Evolutionary conservation across 2,113 vertebrate species (phyloP).

Genomic region (Ranitomeya imitator): DNA sequence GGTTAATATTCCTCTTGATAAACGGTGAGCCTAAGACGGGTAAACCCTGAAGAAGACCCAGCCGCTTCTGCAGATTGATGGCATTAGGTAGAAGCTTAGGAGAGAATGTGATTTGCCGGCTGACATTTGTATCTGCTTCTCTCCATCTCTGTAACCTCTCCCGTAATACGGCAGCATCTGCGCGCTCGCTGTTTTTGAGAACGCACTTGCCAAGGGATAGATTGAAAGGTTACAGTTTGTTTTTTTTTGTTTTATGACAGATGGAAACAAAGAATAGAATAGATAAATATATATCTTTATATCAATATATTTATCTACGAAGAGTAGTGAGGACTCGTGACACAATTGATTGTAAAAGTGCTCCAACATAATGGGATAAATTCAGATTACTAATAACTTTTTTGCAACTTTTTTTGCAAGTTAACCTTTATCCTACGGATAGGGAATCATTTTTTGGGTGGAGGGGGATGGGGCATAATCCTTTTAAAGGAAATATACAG

Average conservation of each 20-base stretch:
- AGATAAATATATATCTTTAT: no score
- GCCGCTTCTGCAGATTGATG: conserved; percentile 25
- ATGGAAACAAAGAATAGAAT: not conserved
- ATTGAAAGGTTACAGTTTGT: not conserved
- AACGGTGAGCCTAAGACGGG: conserved; percentile 12
- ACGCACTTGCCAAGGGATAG: not conserved
- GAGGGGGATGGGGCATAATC: no score
- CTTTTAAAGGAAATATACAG: no score
- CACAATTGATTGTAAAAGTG: not conserved
- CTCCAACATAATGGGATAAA: no score
- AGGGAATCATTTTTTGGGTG: no score
- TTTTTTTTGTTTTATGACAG: not conserved
- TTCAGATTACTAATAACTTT: no score
- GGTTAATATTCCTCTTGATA: conserved; percentile 23
- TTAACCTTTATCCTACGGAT: no score
- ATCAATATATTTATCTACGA: not conserved
- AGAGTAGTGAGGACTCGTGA: not conserved
- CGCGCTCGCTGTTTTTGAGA: not conserved
- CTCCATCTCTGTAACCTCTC: not conserved
- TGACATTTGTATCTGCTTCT: conserved; percentile 52
- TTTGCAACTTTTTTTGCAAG: no score
- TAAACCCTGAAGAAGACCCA: not conserved
- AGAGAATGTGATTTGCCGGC: conserved; percentile 21
- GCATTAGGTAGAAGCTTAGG: conserved; percentile 20
- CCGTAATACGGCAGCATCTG: conserved; percentile 1